phyloP scores from a whole-genome alignment of 2,888 invertebrate genomes.

The Thecocarcelia acutangulata region DNA sequence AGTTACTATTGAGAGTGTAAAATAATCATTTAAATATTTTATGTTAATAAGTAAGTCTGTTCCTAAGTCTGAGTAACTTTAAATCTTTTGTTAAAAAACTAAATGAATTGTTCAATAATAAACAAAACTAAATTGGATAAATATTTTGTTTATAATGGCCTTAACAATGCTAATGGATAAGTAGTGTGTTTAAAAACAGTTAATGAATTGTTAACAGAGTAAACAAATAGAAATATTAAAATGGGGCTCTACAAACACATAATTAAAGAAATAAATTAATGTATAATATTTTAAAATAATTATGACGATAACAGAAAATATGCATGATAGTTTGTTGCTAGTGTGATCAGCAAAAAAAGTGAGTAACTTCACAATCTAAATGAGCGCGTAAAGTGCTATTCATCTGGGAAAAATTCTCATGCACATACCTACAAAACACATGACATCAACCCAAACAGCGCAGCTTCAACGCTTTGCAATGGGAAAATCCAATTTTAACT shows the following conservation, averaged over 20 bases:
- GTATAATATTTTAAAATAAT: no score
- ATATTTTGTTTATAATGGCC: slow-evolving; percentile 47
- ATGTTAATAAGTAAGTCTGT: slow-evolving; percentile 7
- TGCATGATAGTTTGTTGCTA: no score
- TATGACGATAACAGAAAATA: no score
- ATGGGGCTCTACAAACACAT: neutral
- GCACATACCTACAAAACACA: no score
- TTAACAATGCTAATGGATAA: slow-evolving; percentile 49
- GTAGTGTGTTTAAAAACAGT: slow-evolving; percentile 30
- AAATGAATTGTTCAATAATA: slow-evolving; percentile 36
- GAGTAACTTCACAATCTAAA: no score
- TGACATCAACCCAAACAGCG: no score
- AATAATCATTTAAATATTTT: slow-evolving; percentile 31
- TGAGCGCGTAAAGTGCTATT: no score
- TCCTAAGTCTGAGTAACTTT: slow-evolving; percentile 1
- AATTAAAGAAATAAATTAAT: no score
- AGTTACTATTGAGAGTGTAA: slow-evolving; percentile 12
- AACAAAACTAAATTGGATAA: slow-evolving; percentile 14
- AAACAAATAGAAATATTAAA: slow-evolving; percentile 13
- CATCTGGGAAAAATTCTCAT: no score
- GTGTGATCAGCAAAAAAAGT: no score
- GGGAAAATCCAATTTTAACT: no score
- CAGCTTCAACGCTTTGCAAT: no score
- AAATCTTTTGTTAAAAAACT: slow-evolving; percentile 29
- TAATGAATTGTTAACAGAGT: slow-evolving; percentile 35